Evolutionary conservation across 2,888 invertebrate genomes (phyloP).

Genomic region (Nemapogon koenigi): DNA sequence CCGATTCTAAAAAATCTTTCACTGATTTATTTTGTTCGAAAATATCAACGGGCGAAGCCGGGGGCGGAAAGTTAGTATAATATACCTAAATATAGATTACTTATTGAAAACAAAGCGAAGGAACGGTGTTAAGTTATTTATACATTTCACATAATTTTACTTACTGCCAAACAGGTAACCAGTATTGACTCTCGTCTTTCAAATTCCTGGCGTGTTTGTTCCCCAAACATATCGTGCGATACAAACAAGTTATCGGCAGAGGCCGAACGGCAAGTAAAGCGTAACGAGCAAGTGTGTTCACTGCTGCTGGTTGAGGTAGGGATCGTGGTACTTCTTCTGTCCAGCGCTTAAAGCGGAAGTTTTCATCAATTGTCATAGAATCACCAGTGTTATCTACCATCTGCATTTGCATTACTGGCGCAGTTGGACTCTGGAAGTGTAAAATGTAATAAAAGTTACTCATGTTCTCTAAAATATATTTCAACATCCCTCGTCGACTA

Average conservation of each 20-base stretch:
- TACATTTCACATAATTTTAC: too few relatives aligned
- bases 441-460: too few relatives aligned
- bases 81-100: too few relatives aligned
- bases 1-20: too few relatives aligned
- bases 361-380: constrained; percentile 45
- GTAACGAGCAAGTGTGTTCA: constrained; percentile 61
- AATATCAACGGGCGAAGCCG: too few relatives aligned
- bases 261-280: constrained; percentile 56
- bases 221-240: constrained; percentile 70
- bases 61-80: too few relatives aligned
- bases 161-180: constrained; percentile 81
- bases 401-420: constrained; percentile 54
- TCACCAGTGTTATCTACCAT: constrained; percentile 44
- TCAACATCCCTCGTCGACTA: too few relatives aligned
- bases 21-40: too few relatives aligned
- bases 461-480: too few relatives aligned
- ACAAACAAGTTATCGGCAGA: constrained; percentile 66
- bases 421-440: constrained; percentile 41
- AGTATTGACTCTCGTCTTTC: constrained; percentile 64
- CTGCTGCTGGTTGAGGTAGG: constrained; percentile 44
- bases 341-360: constrained; percentile 42
- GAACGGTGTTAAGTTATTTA: too few relatives aligned
- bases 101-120: too few relatives aligned
- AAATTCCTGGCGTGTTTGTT: constrained; percentile 67
- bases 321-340: constrained; percentile 28